phyloP scores from a whole-genome alignment of 1,140 invertebrate genomes.

The Myzus persicae region DNA sequence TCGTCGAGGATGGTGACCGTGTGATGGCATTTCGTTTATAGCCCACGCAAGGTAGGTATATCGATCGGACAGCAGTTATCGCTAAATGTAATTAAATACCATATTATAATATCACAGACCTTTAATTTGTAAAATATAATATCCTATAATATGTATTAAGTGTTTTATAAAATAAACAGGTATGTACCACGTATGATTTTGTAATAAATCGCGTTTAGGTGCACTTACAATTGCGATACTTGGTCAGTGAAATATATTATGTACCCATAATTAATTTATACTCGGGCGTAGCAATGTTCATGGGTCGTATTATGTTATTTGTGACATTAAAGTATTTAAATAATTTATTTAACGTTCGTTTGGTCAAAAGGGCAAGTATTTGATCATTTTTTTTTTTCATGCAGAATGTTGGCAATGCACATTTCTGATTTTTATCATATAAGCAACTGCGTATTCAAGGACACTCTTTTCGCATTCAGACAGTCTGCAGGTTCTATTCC shows the following conservation, averaged over 20 bases:
- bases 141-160: neutral
- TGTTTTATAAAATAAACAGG: neutral
- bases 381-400: slow-evolving; percentile 30
- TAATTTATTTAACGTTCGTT: slow-evolving; percentile 23
- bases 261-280: neutral
- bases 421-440: slow-evolving; percentile 30
- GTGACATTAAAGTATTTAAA: slow-evolving; percentile 21
- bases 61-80: neutral
- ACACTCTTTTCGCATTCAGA: neutral
- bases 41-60: neutral
- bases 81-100: neutral
- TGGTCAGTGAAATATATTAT: neutral
- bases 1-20: too few relatives aligned
- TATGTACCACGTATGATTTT: neutral
- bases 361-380: slow-evolving; percentile 15
- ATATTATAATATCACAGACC: neutral
- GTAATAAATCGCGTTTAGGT: neutral
- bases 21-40: too few relatives aligned
- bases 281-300: neutral
- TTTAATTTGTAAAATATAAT: neutral
- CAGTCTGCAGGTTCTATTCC: neutral
- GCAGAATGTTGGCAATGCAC: slow-evolving; percentile 11
- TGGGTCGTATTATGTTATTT: neutral
- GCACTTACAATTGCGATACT: neutral
- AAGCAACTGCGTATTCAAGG: neutral